A percentile compares a stretch with the other conserved stretches of the same genome.
phyloP scores from a whole-genome alignment of 2,888 invertebrate genomes.

The Pogonocherus hispidulus region DNA sequence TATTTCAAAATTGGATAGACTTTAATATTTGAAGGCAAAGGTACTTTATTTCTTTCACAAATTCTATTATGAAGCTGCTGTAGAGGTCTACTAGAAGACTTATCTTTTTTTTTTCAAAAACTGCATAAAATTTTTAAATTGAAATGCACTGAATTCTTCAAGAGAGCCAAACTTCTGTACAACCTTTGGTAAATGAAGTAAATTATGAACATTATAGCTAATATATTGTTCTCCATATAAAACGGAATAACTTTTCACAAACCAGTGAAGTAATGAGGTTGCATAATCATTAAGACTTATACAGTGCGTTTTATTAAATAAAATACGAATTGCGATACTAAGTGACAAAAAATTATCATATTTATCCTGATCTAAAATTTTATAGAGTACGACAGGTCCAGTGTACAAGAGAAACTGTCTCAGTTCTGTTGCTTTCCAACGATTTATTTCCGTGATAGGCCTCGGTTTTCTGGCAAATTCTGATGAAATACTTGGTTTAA shows the following conservation, averaged over 20 bases:
- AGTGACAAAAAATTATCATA: slow-evolving; percentile 22
- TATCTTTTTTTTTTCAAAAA: slow-evolving; percentile 16
- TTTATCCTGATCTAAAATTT: slow-evolving; percentile 4
- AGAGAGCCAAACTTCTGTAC: slow-evolving; percentile 2
- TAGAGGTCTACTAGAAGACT: slow-evolving; percentile 8
- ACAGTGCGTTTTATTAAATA: not conserved
- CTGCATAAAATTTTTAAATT: slow-evolving; percentile 18
- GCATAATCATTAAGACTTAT: not conserved
- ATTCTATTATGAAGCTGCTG: slow-evolving; percentile 15
- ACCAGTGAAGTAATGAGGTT: slow-evolving; percentile 7
- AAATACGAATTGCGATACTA: slow-evolving; percentile 17
- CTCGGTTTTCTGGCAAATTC: slow-evolving; percentile 25
- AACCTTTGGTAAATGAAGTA: slow-evolving; percentile 14
- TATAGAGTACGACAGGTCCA: slow-evolving; percentile 15
- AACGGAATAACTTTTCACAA: slow-evolving; percentile 8
- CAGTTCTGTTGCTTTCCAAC: slow-evolving; percentile 14
- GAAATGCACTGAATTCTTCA: slow-evolving; percentile 20
- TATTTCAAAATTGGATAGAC: slow-evolving; percentile 1
- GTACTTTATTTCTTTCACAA: not conserved
- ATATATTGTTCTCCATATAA: slow-evolving; percentile 21
- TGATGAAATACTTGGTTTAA: slow-evolving; percentile 2
- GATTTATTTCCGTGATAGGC: slow-evolving; percentile 6
- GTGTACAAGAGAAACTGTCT: slow-evolving; percentile 22
- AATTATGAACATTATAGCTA: slow-evolving; percentile 18
- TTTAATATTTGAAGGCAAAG: not conserved